A percentile compares a stretch with the other conserved stretches of the same genome.
These are phyloP conservation scores for Drosophila sp. DNA, from an alignment of 1,140 invertebrate genomes.

Conservation along the genomic window DNA sequence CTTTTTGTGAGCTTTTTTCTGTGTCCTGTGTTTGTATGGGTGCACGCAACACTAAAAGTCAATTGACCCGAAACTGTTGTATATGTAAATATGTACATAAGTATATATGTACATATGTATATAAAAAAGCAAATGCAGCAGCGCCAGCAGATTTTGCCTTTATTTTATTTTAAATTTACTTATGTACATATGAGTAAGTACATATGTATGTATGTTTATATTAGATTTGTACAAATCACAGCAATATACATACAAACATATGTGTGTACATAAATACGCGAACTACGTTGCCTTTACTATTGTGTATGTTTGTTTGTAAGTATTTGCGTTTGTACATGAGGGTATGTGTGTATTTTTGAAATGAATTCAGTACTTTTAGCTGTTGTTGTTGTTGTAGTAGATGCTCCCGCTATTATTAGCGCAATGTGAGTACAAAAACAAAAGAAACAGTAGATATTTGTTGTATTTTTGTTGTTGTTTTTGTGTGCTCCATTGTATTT, in stretches of 20 bases:
- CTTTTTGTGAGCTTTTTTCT: conserved; percentile 70
- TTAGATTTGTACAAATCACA: conserved; percentile 29
- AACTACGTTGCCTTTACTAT: conserved; percentile 15
- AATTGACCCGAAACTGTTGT: conserved; percentile 76
- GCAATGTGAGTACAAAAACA: conserved; percentile 67
- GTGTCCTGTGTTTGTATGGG: conserved; percentile 53
- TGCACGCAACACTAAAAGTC: conserved; percentile 77
- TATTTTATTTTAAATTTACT: conserved; percentile 34
- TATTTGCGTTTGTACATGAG: conserved; percentile 17
- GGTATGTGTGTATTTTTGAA: conserved; percentile 24
- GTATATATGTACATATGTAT: conserved; percentile 14
- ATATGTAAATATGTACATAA: conserved; percentile 19
- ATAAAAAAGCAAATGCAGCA: conserved; percentile 22
- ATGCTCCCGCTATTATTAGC: conserved; percentile 74
- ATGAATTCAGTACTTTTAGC: conserved; percentile 66
- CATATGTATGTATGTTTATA: conserved; percentile 5
- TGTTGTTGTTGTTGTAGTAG: conserved; percentile 45
- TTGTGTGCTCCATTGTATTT: conserved; percentile 35
- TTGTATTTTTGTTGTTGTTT: conserved; percentile 20
- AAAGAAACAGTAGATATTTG: conserved; percentile 31
- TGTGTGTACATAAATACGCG: neutral
- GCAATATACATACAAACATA: neutral
- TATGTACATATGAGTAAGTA: conserved; percentile 2
- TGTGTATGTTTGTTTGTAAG: conserved; percentile 10
- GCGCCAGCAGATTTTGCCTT: conserved; percentile 25